Conservation (phyloP, 2,888 invertebrate species). For the Uropetala carovei region DNA sequence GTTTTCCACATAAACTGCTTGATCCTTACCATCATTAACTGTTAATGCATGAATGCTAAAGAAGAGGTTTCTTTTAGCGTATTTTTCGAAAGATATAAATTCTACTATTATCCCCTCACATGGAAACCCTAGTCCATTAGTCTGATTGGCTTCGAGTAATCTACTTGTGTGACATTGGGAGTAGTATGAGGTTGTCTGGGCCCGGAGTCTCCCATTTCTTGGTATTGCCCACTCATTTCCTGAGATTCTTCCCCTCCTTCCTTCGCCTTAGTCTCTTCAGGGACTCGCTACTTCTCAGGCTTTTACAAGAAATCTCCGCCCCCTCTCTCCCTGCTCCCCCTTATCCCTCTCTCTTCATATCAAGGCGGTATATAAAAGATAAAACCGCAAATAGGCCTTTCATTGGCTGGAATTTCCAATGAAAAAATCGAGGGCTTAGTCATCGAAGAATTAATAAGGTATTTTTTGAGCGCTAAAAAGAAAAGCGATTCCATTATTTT, state of each 20-base stretch:
- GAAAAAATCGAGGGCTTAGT: too few relatives aligned
- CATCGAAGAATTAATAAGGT: too few relatives aligned
- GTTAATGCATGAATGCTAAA: conserved; percentile 55
- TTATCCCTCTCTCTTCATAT: neutral
- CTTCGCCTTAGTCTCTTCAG: too few relatives aligned
- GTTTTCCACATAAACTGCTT: neutral
- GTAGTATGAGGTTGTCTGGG: conserved; percentile 17
- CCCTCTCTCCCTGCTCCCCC: neutral
- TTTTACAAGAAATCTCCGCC: neutral
- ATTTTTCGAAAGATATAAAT: conserved; percentile 54
- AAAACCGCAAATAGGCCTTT: neutral
- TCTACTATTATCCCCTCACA: conserved; percentile 44
- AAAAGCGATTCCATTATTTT: too few relatives aligned
- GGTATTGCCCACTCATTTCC: conserved; percentile 45
- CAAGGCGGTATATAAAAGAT: neutral
- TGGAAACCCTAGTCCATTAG: conserved; percentile 61
- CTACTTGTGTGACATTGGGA: conserved; percentile 39
- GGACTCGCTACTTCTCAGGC: neutral
- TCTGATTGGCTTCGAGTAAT: conserved; percentile 57
- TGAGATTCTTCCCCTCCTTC: neutral
- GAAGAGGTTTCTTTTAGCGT: conserved; percentile 28
- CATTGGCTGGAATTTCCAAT: too few relatives aligned
- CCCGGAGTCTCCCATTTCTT: conserved; percentile 23
- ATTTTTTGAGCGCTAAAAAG: too few relatives aligned
- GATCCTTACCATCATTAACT: conserved; percentile 21